Evolutionary conservation across 2,113 vertebrate genomes (phyloP).

Genomic region (Heliornis fulica): DNA sequence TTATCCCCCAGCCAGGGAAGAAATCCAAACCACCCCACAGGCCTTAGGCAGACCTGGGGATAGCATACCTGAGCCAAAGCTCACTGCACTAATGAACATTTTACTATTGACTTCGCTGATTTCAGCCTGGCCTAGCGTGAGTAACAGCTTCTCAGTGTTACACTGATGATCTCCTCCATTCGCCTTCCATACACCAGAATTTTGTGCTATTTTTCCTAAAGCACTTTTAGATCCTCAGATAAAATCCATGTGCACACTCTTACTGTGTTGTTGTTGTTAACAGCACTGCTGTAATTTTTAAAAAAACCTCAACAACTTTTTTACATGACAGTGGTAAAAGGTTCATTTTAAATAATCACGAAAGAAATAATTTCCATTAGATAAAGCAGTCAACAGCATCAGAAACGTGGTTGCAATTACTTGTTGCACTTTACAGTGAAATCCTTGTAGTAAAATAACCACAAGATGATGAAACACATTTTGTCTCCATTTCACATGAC

Average conservation of each 20-base stretch:
- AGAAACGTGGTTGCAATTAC: conserved; percentile 55
- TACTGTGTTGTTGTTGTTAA: not conserved
- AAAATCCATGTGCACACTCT: not conserved
- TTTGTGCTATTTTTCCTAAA: not conserved
- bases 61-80: not conserved
- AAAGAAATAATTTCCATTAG: conserved; percentile 48
- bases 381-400: conserved; percentile 45
- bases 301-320: not conserved
- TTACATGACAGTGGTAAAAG: conserved; percentile 40
- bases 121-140: not conserved
- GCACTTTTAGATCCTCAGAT: not conserved
- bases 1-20: not conserved
- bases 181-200: not conserved
- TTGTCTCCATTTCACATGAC: conserved; percentile 38
- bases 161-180: not conserved
- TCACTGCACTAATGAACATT: not conserved
- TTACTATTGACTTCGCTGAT: not conserved
- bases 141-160: not conserved
- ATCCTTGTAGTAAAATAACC: conserved; percentile 50
- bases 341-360: conserved; percentile 53
- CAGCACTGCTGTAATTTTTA: not conserved
- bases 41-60: not conserved
- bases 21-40: not conserved
- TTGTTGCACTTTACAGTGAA: conserved; percentile 64
- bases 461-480: conserved; percentile 33